Evolutionary conservation across 2,113 vertebrate genomes (phyloP).

Genomic region (Pseudorectes ferrugineus): DNA sequence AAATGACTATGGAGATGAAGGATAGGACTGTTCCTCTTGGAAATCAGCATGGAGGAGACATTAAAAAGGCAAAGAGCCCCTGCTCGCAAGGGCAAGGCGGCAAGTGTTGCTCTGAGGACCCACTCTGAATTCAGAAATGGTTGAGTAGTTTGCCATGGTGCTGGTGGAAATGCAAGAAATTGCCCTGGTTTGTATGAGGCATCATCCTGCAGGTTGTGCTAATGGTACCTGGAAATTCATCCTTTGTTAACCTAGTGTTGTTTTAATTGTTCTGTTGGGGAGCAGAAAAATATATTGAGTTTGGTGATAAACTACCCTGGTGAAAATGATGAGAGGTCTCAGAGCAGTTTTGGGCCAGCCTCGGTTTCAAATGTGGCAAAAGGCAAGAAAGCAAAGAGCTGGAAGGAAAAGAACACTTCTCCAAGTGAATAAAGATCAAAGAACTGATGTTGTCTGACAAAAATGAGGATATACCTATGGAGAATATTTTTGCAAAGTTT

Average conservation of each 20-base stretch:
- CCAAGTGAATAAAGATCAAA: background rate
- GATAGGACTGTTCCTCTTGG: background rate
- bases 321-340: background rate
- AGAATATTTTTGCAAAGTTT: background rate
- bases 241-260: background rate
- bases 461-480: background rate
- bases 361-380: background rate
- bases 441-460: background rate
- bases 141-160: accelerated
- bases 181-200: accelerated
- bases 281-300: background rate
- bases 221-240: background rate
- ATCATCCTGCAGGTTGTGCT: background rate
- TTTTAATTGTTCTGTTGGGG: background rate
- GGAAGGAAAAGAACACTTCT: background rate
- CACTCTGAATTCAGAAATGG: accelerated
- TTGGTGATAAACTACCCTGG: background rate
- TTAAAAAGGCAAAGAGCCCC: accelerated
- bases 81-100: accelerated
- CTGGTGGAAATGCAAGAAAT: background rate
- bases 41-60: background rate
- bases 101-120: accelerated
- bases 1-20: background rate
- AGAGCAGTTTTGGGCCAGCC: background rate
- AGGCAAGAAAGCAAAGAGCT: background rate